Conservation (phyloP, 1,140 invertebrate genomes). For the Sminthurinus signatus region DNA sequence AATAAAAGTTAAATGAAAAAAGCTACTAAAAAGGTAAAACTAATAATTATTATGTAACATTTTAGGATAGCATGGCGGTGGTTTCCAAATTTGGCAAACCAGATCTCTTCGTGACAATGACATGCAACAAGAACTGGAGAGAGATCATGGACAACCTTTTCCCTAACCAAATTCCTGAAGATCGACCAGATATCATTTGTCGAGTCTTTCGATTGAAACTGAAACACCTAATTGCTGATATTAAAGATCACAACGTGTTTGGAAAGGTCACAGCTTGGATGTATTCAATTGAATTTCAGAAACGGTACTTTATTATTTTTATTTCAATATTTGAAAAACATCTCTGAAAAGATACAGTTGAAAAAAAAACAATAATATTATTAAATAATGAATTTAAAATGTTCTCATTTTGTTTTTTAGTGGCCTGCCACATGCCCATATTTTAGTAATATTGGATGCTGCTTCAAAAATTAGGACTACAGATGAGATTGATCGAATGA, state of each 20-base stretch:
- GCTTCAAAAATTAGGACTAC: no score
- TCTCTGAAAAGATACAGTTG: no score
- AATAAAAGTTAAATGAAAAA: no score
- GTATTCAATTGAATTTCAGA: conserved; percentile 39
- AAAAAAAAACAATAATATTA: no score
- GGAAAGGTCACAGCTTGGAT: conserved; percentile 38
- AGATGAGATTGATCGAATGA: conserved; percentile 44
- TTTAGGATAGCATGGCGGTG: conserved; percentile 48
- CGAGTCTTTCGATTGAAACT: conserved; percentile 49
- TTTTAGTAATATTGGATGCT: no score
- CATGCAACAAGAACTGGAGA: conserved; percentile 47
- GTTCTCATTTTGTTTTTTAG: no score
- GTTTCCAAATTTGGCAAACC: conserved; percentile 46
- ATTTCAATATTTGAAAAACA: no score
- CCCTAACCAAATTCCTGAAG: conserved; percentile 20
- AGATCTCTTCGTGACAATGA: conserved; percentile 49
- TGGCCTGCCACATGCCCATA: background rate
- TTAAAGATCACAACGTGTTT: conserved; percentile 29
- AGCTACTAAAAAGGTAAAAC: no score
- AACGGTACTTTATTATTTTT: no score
- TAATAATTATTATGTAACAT: no score
- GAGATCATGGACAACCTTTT: conserved; percentile 44
- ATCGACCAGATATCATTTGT: conserved; percentile 47
- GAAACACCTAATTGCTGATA: conserved; percentile 43
- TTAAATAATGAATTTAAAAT: no score